phyloP scores from a whole-genome alignment of 2,113 vertebrate species.

The Otocyon megalotis region DNA sequence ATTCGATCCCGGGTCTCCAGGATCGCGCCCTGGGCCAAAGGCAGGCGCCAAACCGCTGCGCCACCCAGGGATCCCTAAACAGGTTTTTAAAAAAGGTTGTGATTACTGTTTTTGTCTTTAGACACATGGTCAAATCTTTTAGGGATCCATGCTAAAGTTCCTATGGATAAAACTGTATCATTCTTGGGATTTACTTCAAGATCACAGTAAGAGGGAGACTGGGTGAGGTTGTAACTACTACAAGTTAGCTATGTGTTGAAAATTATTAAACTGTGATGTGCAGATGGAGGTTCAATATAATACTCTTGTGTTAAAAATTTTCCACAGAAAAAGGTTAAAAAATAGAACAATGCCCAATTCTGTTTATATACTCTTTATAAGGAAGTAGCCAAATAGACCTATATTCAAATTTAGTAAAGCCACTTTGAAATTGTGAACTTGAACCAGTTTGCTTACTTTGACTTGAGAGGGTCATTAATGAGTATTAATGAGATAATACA shows the following conservation, averaged over 20 bases:
- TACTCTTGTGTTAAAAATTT: background rate
- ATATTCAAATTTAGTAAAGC: background rate
- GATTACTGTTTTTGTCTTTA: background rate
- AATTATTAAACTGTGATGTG: background rate
- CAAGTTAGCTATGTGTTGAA: background rate
- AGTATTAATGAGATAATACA: background rate
- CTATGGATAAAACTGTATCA: background rate
- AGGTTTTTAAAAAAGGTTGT: background rate
- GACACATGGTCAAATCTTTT: background rate
- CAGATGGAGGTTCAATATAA: background rate
- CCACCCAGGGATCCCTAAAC: no score
- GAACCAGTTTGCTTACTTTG: background rate
- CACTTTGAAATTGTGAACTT: background rate
- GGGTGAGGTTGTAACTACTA: background rate
- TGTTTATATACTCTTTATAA: background rate
- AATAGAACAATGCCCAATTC: slow-evolving; percentile 14
- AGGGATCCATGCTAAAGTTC: background rate
- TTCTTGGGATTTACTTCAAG: background rate
- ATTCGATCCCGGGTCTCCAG: no score
- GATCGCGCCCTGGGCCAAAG: no score
- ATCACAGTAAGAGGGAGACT: background rate
- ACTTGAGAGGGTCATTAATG: background rate
- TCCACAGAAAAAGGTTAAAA: background rate
- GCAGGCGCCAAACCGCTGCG: no score
- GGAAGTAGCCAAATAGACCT: background rate